A percentile compares a stretch with the other conserved stretches of the same genome.
Evolutionary conservation across 2,113 vertebrate genomes (phyloP).

Genomic region (rabbit (Oryctolagus cuniculus)): DNA sequence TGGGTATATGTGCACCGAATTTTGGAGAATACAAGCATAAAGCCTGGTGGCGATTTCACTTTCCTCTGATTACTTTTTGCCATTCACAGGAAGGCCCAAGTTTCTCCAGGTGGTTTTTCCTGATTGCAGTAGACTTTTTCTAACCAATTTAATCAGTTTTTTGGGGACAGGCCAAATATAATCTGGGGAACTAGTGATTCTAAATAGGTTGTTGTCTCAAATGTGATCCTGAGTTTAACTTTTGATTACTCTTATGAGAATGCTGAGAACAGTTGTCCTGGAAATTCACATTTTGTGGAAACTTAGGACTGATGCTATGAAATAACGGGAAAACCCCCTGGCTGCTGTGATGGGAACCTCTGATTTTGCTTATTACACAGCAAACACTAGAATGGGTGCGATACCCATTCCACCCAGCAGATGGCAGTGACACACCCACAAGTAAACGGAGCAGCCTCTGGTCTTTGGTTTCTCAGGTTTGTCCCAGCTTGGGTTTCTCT

Average conservation of each 20-base stretch:
- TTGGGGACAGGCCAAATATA: constrained; percentile 32
- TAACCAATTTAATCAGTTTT: background rate
- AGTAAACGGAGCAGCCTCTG: background rate
- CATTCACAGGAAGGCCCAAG: background rate
- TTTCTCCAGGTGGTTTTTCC: constrained; percentile 2
- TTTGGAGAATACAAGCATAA: constrained; percentile 10
- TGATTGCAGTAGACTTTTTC: background rate
- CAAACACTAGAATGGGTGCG: background rate
- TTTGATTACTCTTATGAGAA: background rate
- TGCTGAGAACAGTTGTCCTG: background rate
- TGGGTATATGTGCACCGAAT: background rate
- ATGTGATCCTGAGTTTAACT: constrained; percentile 1
- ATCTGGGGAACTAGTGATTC: background rate
- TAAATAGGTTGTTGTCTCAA: background rate
- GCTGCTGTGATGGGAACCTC: background rate
- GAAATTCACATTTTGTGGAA: background rate
- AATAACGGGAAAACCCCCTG: background rate
- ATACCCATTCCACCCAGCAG: constrained; percentile 82
- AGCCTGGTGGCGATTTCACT: background rate
- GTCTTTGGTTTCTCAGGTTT: constrained; percentile 14
- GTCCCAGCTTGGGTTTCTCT: background rate
- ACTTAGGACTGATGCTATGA: background rate
- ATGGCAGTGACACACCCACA: constrained; percentile 71
- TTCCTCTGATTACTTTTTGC: background rate
- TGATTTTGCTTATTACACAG: background rate